phyloP scores from a whole-genome alignment of 1,140 invertebrate genomes.

The Scylla paramamosain region DNA sequence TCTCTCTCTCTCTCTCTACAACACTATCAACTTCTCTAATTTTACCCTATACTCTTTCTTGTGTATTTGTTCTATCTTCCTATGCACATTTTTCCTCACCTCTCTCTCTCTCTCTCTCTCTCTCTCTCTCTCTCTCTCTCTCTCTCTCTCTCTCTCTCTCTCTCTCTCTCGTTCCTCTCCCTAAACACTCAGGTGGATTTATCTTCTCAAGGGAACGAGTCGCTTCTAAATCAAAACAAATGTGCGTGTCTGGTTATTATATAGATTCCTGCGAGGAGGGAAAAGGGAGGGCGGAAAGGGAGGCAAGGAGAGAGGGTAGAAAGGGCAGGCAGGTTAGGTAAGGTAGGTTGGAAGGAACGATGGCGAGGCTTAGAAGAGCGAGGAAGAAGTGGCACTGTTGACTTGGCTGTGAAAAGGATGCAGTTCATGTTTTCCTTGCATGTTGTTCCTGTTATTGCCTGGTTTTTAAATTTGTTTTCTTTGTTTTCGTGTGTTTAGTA shows the following conservation, averaged over 20 bases:
- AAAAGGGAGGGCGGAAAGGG: neutral
- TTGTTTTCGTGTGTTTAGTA: too few relatives aligned
- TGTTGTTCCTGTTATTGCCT: too few relatives aligned
- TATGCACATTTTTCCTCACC: too few relatives aligned
- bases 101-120: neutral
- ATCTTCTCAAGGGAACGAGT: conserved; percentile 20
- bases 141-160: neutral
- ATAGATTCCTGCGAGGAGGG: neutral
- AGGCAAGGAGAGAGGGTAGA: neutral
- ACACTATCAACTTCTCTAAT: too few relatives aligned
- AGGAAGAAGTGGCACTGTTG: neutral
- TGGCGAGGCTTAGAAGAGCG: neutral
- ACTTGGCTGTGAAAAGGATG: too few relatives aligned
- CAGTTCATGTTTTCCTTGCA: too few relatives aligned
- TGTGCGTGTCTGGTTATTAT: neutral
- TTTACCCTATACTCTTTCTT: too few relatives aligned
- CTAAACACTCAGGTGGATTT: neutral
- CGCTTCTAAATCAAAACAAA: conserved; percentile 23
- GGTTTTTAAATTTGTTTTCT: too few relatives aligned
- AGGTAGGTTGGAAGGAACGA: neutral
- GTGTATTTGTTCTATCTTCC: too few relatives aligned
- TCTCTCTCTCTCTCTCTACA: neutral
- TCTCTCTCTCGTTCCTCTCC: neutral
- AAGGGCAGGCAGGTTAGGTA: neutral
- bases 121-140: neutral